Conservation (phyloP, 2,113 vertebrate genomes). For the Hippocampus zosterae region DNA sequence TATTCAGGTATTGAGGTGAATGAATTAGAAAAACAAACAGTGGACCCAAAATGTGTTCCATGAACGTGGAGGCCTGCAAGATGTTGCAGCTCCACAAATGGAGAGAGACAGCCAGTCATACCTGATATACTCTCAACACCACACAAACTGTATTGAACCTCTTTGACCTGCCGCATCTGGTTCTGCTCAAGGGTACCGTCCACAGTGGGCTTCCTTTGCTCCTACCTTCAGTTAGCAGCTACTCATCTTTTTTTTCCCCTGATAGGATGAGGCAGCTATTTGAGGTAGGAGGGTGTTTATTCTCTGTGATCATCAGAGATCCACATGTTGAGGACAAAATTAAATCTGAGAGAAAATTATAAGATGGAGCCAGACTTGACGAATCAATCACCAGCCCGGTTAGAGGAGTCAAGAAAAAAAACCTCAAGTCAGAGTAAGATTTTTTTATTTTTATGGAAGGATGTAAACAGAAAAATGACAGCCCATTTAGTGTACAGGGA, state of each 20-base stretch:
- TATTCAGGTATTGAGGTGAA: no score
- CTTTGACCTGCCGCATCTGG: slow-evolving; percentile 4
- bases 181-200: slow-evolving; percentile 1
- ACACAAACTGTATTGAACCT: neutral
- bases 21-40: no score
- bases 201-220: neutral
- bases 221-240: neutral
- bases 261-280: neutral
- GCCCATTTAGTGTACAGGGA: neutral
- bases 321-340: neutral
- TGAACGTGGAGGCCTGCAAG: neutral
- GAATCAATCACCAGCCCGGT: neutral
- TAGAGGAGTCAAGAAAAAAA: neutral
- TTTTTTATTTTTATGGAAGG: neutral
- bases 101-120: slow-evolving; percentile 4
- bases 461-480: neutral
- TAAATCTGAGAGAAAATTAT: neutral
- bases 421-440: neutral
- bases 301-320: neutral
- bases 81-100: neutral
- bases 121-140: neutral
- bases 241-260: neutral
- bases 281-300: neutral
- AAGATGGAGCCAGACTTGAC: neutral
- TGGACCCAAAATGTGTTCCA: no score